Evolutionary conservation across 2,888 invertebrate species (phyloP).

Genomic region (Cecidostiba fungosa): DNA sequence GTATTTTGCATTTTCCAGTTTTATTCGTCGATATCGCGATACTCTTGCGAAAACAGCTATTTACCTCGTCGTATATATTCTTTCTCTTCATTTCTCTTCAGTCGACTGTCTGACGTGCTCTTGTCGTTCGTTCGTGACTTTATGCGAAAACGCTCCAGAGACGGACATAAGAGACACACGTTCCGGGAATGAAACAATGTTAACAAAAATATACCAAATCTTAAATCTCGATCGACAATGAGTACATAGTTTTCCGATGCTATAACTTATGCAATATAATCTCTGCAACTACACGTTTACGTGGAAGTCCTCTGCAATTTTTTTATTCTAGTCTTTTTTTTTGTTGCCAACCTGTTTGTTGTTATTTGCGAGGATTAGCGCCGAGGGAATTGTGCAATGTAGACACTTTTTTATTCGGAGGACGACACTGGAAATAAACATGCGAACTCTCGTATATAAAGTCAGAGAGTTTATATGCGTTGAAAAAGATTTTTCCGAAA

Average conservation of each 20-base stretch:
- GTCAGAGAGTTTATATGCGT: neutral
- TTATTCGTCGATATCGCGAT: neutral
- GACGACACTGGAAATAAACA: neutral
- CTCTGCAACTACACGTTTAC: no score
- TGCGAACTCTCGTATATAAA: neutral
- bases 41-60: no score
- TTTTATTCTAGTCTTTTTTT: neutral
- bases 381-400: neutral
- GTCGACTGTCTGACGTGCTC: neutral
- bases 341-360: conserved; percentile 1
- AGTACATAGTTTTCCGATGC: no score
- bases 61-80: neutral
- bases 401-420: neutral
- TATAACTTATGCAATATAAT: no score
- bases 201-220: neutral
- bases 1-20: neutral
- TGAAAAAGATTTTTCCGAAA: neutral
- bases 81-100: neutral
- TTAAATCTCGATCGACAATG: neutral
- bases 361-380: neutral
- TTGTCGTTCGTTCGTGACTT: neutral
- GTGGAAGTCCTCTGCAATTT: neutral
- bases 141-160: neutral
- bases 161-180: neutral
- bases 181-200: neutral